Evolutionary conservation across 2,797 vertebrate genomes (phyloP), one percentile per base, ranked within the genome.

Genomic region (Phalanger gymnotis): DNA sequence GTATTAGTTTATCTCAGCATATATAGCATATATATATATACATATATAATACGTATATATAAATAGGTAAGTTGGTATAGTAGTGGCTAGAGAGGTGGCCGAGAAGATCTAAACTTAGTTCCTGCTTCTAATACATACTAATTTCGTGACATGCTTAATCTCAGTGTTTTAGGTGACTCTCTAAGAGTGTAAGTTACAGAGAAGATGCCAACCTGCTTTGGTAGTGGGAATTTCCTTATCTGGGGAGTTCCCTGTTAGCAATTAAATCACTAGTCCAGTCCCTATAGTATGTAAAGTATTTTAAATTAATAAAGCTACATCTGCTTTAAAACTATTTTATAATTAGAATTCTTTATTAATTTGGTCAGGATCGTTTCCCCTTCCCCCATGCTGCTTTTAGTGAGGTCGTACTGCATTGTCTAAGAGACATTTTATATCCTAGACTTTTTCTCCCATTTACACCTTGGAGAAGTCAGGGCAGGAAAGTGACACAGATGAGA

Each of bases 261-360:
- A 73, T 40, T 73, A 73, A 73, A 73, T 73, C 66, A 73, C 66
- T 5, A 73, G 66, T 73, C 66, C n/a, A 73, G n/a, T 92, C 93
- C 51, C 94, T 53, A 91, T 30, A 90, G 57, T 91, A 93, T 90
- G 16, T n/a, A 96, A 94, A 53, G 93, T 93, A 91, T 90, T 92
- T 94, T 9, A 95, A 97, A 97, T 94, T 96, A 96, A 90, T 53
- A 92, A 96, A 94, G 56, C 91, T 90, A 0, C 0, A 92, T 92
- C 93, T 89, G 55, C 22, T 91, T 94, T 9, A 53, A 92, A 90
- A 95, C 40, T 30, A 14, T 92, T 73, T 40, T 73, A 40, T 40
- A 73, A 73, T 73, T 73, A 73, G n/a, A 40, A n/a, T 93, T 96
- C 92, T 51, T 95, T 54, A 81, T 73, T 87, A 13, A 57, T 92